Conservation (phyloP, 2,888 invertebrate genomes). For the Eupithecia exiguata region DNA sequence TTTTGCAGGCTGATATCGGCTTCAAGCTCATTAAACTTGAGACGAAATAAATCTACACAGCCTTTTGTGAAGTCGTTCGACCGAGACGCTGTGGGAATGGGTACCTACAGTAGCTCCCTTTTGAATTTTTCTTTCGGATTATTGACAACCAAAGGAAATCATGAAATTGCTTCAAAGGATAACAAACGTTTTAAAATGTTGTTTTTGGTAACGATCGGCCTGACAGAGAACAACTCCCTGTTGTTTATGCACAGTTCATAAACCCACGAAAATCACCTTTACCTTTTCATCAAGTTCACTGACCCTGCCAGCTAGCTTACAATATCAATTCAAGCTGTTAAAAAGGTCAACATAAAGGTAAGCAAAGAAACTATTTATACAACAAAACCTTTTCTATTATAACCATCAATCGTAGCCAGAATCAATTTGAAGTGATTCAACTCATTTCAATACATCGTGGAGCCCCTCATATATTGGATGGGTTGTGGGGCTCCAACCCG, state of each 20-base stretch:
- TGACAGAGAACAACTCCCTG: background rate
- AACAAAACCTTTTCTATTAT: slow-evolving; percentile 23
- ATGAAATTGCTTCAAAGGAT: background rate
- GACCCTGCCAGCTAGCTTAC: background rate
- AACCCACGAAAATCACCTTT: background rate
- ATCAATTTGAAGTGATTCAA: slow-evolving; percentile 34
- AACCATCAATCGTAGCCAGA: slow-evolving; percentile 20
- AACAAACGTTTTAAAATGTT: background rate
- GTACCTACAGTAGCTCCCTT: background rate
- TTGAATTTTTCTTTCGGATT: background rate
- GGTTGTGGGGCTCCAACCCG: slow-evolving; percentile 19
- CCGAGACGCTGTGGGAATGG: slow-evolving; percentile 3
- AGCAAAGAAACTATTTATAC: slow-evolving; percentile 9
- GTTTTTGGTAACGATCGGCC: background rate
- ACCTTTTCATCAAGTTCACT: background rate
- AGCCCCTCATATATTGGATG: slow-evolving; percentile 30
- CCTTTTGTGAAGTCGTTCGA: slow-evolving; percentile 7
- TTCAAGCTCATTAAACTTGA: slow-evolving; percentile 24
- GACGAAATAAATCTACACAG: slow-evolving; percentile 16
- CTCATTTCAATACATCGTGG: slow-evolving; percentile 49
- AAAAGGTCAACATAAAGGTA: slow-evolving; percentile 1
- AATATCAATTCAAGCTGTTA: background rate
- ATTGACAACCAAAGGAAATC: background rate
- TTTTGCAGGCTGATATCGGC: slow-evolving; percentile 23
- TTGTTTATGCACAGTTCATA: slow-evolving; percentile 7